Base-by-base conservation (phyloP, 2,888 invertebrate species). In the Marronus borbonicus region DNA sequence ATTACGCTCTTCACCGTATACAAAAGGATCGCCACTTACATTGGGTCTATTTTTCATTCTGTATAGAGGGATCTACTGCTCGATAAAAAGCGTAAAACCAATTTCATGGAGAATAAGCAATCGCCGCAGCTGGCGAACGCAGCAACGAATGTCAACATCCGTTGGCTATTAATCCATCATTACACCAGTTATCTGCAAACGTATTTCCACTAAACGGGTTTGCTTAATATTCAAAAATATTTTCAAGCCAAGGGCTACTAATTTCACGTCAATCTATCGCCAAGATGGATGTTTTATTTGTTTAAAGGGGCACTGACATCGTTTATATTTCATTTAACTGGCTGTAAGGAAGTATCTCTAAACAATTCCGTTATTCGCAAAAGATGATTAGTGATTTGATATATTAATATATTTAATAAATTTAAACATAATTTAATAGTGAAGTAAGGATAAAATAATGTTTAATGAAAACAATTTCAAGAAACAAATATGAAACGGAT, bases 81-180 rank as follows among this genome's bases (percentile, higher is more conserved):
- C 12, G 50, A 49, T 44, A 50, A 68, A 68, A 68, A 49, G 44
- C 20, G 24, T 20, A 50, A 65, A 68, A 70, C 70, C 70, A 55
- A 70, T 70, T 70, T 70, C 70, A 55, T 60, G 39, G 39, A 60
- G 58, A 72, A 39, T 72, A 39, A 49, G 68, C 68, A 68, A 49
- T 68, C 49, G 68, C 49, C 14, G 50, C 28, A 68, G 44, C 17
- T 12, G 50, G 50, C 39, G 39, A 39, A 20, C 72, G 60, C 24
- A 20, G 44, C 39, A 72, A 60, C 39, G 60, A 72, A 72, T 72
- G 72, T 72, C 72, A 72, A 72, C 44, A 60, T 72, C 72, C 72
- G 58, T 58, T 72, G 60, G 72, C 72, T 72, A 72, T 60, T 72
- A 72, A 72, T 72, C 60, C 72, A 72, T 72, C 72, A 70, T 72